Evolutionary conservation across 2,888 invertebrate genomes (phyloP).

Genomic region (Leptura quadrifasciata): DNA sequence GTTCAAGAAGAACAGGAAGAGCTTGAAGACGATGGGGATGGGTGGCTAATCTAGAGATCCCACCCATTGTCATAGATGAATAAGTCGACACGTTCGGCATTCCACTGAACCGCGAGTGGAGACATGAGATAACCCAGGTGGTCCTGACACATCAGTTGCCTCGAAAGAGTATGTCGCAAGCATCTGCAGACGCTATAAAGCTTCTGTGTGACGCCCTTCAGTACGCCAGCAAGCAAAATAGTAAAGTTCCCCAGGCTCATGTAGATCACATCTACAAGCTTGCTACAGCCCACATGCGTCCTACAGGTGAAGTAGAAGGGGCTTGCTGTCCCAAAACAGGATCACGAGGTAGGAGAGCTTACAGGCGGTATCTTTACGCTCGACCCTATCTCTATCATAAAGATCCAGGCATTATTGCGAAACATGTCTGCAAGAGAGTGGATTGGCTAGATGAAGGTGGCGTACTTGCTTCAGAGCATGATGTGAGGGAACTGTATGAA

Average conservation of each 20-base stretch:
- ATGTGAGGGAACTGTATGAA: constrained; percentile 56
- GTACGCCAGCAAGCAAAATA: constrained; percentile 22
- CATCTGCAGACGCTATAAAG: constrained; percentile 30
- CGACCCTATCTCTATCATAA: constrained; percentile 62
- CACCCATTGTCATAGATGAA: too few relatives aligned
- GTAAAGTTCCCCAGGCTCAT: constrained; percentile 49
- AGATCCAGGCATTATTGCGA: constrained; percentile 62
- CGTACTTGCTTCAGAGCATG: constrained; percentile 13
- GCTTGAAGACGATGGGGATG: too few relatives aligned
- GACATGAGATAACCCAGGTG: neutral
- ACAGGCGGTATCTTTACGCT: constrained; percentile 59
- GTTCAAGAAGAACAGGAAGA: neutral
- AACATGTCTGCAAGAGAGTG: constrained; percentile 58
- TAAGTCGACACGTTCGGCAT: neutral
- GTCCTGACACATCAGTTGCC: neutral
- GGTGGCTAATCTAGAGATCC: neutral
- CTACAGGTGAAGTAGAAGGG: constrained; percentile 36
- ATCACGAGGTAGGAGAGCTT: constrained; percentile 34
- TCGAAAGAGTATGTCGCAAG: neutral
- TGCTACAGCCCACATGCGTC: constrained; percentile 24
- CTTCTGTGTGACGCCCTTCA: constrained; percentile 43
- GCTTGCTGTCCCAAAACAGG: constrained; percentile 46
- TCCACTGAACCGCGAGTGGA: neutral
- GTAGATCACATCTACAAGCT: constrained; percentile 44
- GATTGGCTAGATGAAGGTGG: constrained; percentile 49